Percentiles rank a stretch among this genome's conserved stretches.
Evolutionary conservation across 2,113 vertebrate genomes (phyloP).

Genomic region (Oceanites oceanicus): DNA sequence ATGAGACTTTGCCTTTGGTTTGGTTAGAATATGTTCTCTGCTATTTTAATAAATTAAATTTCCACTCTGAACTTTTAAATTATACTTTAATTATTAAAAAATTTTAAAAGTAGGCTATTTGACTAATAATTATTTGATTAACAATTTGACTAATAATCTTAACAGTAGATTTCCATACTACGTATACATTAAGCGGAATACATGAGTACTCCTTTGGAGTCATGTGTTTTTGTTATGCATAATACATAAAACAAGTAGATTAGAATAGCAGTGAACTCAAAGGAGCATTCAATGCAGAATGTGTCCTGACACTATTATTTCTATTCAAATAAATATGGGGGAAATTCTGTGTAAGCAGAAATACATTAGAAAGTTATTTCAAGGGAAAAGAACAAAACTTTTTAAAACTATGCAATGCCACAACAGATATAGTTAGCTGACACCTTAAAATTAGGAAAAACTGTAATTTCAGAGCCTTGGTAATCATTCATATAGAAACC

Average conservation of each 20-base stretch:
- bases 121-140: too few species aligned
- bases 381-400: neutral
- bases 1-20: neutral
- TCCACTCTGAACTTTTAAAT: neutral
- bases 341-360: neutral
- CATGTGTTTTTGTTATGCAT: neutral
- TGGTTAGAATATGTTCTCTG: neutral
- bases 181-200: neutral
- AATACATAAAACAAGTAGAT: neutral
- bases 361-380: neutral
- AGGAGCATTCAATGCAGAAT: neutral
- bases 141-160: neutral
- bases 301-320: neutral
- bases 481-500: neutral
- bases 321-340: neutral
- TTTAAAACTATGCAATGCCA: neutral
- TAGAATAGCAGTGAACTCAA: neutral
- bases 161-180: neutral
- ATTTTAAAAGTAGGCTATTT: neutral
- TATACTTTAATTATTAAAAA: neutral
- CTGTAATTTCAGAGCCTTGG: neutral
- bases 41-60: neutral
- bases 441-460: neutral
- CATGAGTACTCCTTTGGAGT: neutral
- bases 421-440: neutral